Evolutionary conservation across 2,888 invertebrate genomes (phyloP).

Genomic region (Ichneumoninae sp.): DNA sequence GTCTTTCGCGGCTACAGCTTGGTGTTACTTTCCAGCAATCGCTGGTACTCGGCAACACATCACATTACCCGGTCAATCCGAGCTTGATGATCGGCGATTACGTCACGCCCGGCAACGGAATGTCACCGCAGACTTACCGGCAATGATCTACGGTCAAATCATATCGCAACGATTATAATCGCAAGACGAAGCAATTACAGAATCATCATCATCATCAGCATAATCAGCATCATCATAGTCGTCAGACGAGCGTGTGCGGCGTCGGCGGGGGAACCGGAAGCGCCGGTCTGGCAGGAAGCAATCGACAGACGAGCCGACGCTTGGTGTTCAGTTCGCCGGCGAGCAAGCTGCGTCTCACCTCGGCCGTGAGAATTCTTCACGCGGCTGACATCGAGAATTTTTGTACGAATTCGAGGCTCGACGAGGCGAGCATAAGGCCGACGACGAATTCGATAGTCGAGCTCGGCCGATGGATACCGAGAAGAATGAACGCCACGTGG

Average conservation of each 20-base stretch:
- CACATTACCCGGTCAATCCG: constrained; percentile 89
- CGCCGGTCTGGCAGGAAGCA: constrained; percentile 47
- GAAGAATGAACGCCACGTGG: constrained; percentile 74
- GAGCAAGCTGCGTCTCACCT: constrained; percentile 76
- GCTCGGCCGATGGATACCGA: constrained; percentile 69
- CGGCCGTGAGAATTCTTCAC: constrained; percentile 77
- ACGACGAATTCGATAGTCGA: constrained; percentile 65
- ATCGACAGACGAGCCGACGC: constrained; percentile 74
- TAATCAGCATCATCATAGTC: constrained; percentile 65
- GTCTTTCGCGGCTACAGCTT: constrained; percentile 83
- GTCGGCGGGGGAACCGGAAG: constrained; percentile 49
- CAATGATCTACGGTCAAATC: constrained; percentile 82
- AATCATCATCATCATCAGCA: constrained; percentile 64
- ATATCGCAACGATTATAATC: constrained; percentile 74
- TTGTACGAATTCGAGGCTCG: constrained; percentile 59
- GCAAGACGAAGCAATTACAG: constrained; percentile 76
- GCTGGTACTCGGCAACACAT: constrained; percentile 87
- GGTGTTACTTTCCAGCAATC: constrained; percentile 85
- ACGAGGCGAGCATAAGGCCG: constrained; percentile 34
- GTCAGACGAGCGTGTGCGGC: constrained; percentile 51
- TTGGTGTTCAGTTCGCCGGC: constrained; percentile 78
- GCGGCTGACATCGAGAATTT: constrained; percentile 70
- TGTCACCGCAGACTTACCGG: constrained; percentile 82
- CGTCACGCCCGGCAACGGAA: constrained; percentile 87
- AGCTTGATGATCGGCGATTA: constrained; percentile 92